These are phyloP conservation scores for Pteropus alecto DNA, from an alignment of 2,113 vertebrate genomes.

Conservation along the genomic window DNA sequence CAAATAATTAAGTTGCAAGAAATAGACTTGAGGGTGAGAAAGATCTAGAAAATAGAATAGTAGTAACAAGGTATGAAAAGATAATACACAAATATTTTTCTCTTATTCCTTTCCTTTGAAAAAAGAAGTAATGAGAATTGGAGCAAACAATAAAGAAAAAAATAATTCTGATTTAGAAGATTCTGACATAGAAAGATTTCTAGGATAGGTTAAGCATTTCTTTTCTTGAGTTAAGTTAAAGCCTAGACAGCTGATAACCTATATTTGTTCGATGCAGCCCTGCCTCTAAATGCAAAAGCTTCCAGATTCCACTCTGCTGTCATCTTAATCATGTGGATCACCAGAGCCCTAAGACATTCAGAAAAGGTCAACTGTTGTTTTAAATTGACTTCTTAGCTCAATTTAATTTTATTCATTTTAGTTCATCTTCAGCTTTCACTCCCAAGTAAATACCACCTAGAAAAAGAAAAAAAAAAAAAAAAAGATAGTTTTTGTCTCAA, in stretches of 20 bases:
- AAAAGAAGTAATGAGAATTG: not conserved
- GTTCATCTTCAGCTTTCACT: conserved; percentile 27
- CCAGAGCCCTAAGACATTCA: not conserved
- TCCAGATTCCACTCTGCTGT: not conserved
- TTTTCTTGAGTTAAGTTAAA: not conserved
- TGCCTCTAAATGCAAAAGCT: not conserved
- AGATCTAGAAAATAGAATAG: not conserved
- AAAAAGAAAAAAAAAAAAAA: not conserved
- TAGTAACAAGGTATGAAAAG: not conserved
- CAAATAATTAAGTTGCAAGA: not conserved
- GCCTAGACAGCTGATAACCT: not conserved
- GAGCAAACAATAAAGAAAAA: not conserved
- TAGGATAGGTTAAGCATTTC: not conserved
- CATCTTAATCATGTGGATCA: not conserved
- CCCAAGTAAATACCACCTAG: not conserved
- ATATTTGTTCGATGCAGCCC: not conserved
- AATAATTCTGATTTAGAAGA: not conserved
- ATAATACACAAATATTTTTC: not conserved
- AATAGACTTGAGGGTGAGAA: not conserved
- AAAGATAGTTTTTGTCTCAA: not conserved
- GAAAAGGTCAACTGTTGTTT: conserved; percentile 56
- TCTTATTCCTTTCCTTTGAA: not conserved
- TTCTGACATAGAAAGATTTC: not conserved
- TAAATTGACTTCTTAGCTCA: conserved; percentile 44
- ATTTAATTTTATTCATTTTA: conserved; percentile 47